Conservation (phyloP, 2,797 vertebrate species). For the Eulemur rubriventer region DNA sequence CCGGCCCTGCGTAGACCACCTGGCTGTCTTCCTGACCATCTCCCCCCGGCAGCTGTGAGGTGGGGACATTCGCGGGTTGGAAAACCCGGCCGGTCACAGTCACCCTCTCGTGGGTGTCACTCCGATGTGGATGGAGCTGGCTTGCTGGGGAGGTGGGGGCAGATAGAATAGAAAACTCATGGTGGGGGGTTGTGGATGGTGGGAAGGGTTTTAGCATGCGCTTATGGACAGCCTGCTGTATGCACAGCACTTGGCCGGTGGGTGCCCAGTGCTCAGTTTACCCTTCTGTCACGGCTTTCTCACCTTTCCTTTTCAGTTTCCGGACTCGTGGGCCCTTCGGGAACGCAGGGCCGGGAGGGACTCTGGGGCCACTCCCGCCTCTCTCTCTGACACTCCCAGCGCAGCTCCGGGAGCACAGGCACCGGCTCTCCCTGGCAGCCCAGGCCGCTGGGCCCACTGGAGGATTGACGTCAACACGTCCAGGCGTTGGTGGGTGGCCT, state of each 20-base stretch:
- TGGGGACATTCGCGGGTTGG: rapidly evolving
- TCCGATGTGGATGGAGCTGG: rapidly evolving
- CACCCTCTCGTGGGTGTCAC: rapidly evolving
- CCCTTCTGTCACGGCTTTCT: rapidly evolving
- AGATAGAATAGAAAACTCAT: rapidly evolving
- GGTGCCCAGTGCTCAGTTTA: neutral
- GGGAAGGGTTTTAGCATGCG: neutral
- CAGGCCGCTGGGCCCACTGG: neutral
- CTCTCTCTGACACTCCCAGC: rapidly evolving
- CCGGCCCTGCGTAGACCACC: too few species aligned
- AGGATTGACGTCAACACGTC: rapidly evolving
- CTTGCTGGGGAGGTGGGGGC: rapidly evolving
- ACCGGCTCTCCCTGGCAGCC: rapidly evolving
- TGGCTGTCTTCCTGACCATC: rapidly evolving
- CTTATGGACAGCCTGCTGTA: neutral
- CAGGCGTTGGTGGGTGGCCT: rapidly evolving
- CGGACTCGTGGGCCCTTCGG: rapidly evolving
- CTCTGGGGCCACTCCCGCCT: neutral
- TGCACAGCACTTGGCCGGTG: rapidly evolving
- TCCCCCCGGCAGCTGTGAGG: neutral
- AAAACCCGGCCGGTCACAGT: rapidly evolving
- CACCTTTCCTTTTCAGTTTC: neutral
- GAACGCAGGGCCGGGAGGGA: neutral
- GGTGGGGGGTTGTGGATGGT: rapidly evolving
- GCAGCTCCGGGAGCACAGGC: rapidly evolving